A percentile compares a stretch with the other conserved stretches of the same genome.
phyloP scores from a whole-genome alignment of 2,113 vertebrate genomes.

The Motacilla alba region DNA sequence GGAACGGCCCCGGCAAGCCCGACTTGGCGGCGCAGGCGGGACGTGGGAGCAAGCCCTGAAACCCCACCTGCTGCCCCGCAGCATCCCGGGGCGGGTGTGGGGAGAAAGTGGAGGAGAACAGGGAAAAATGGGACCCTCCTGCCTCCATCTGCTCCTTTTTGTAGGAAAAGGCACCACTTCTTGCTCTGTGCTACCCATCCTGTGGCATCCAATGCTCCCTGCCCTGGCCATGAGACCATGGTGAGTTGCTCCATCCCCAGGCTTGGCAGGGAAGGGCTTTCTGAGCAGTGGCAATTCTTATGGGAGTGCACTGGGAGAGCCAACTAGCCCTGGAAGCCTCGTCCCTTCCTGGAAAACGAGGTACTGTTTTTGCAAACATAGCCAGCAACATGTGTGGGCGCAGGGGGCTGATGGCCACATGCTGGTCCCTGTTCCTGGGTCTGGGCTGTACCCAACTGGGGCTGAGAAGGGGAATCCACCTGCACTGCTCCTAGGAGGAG shows the following conservation, averaged over 20 bases:
- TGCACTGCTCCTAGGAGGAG: background rate
- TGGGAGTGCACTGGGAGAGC: background rate
- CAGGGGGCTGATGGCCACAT: background rate
- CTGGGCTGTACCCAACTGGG: fast-evolving
- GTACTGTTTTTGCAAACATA: background rate
- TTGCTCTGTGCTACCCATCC: background rate
- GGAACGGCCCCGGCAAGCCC: slow-evolving; percentile 40
- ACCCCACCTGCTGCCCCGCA: background rate
- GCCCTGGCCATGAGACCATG: fast-evolving
- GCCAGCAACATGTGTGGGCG: fast-evolving
- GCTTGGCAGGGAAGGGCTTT: fast-evolving
- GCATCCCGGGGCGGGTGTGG: fast-evolving
- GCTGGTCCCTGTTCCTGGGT: background rate
- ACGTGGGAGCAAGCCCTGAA: background rate
- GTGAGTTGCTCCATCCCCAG: background rate
- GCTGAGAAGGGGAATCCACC: background rate
- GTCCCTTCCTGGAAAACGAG: fast-evolving
- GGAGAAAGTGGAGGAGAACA: background rate
- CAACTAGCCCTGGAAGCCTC: background rate
- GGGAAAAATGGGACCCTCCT: background rate
- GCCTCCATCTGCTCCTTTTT: background rate
- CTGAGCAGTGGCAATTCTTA: background rate
- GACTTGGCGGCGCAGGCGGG: background rate
- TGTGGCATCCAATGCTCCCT: fast-evolving
- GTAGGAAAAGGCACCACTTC: background rate